Conservation (phyloP, 2,888 invertebrate genomes). For the Cotesia congregata region DNA sequence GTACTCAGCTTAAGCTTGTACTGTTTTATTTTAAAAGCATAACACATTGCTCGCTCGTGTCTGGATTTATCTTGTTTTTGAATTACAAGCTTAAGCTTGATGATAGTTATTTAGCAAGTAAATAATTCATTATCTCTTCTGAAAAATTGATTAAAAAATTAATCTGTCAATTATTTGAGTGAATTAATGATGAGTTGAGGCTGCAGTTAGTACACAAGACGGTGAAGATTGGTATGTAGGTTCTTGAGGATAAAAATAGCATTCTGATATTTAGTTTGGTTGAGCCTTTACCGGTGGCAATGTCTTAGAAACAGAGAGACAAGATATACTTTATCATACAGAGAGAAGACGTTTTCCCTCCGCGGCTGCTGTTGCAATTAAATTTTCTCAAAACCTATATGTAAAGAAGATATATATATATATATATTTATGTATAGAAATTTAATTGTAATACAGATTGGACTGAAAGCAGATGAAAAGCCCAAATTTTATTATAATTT, state of each 20-base stretch:
- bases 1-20: not conserved
- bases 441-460: not conserved
- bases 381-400: not conserved
- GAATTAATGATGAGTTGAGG: constrained; percentile 46
- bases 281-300: constrained; percentile 38
- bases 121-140: too few relatives aligned
- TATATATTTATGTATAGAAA: not conserved
- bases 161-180: constrained; percentile 53
- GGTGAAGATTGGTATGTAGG: constrained; percentile 64
- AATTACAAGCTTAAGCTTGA: not conserved
- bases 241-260: constrained; percentile 66
- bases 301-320: constrained; percentile 46
- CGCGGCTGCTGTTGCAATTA: not conserved
- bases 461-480: not conserved
- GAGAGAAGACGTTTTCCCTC: not conserved
- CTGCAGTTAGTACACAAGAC: constrained; percentile 38
- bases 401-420: not conserved
- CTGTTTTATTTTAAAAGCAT: not conserved
- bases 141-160: constrained; percentile 38
- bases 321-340: constrained; percentile 45
- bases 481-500: not conserved
- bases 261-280: constrained; percentile 62
- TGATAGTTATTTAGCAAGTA: not conserved
- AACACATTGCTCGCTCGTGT: not conserved
- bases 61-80: not conserved